Evolutionary conservation across 1,140 invertebrate species (phyloP), one percentile per base, ranked within the genome.

Genomic region (Oreohelix idahoensis): DNA sequence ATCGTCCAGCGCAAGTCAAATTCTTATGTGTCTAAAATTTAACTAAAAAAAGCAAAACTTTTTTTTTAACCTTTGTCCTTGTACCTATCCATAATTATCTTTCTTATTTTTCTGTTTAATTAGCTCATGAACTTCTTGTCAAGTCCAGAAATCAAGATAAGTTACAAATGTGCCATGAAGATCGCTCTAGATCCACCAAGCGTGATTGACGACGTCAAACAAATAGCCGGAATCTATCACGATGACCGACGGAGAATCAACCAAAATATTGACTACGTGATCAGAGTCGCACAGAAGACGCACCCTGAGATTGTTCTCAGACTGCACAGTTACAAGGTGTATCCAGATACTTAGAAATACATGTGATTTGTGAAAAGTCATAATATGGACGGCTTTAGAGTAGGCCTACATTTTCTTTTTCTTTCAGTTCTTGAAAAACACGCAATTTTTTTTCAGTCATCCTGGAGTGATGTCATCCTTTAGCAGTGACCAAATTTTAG

Each of bases 161-260:
- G 45, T 29, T 80, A 80, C 79, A 49, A 71, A 38, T 80, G 79
- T 35, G 79, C 79, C 38, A 39, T 80, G 63, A 26, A 39, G 4
- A n/a, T 80, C 35, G 69, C 63, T 26, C 26, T n/a, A 1, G 35
- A 36, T 15, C 69, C 79, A 15, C 79, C 79, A 23, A 36, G 13
- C 2, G 35, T 80, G 39, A 49, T 80, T 1, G 10, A 51, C 39
- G 69, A 80, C 29, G 35, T 71, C 4, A 32, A 32, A 1, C 15
- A 80, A 36, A 80, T 80, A 20, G 36, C 79, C 1, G 79, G 79
- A 39, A 71, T 80, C 69, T 80, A 80, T 49, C 15, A 39, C 66
- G 38, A 29, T 23, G 79, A 80, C 15, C 38, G 79, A 35, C 26
- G 53, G 17, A 39, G 66, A n/a, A 80, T 80, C 66, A 80, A 80